Evolutionary conservation across 2,888 invertebrate species (phyloP).

Genomic region (Antheraea yamamai): DNA sequence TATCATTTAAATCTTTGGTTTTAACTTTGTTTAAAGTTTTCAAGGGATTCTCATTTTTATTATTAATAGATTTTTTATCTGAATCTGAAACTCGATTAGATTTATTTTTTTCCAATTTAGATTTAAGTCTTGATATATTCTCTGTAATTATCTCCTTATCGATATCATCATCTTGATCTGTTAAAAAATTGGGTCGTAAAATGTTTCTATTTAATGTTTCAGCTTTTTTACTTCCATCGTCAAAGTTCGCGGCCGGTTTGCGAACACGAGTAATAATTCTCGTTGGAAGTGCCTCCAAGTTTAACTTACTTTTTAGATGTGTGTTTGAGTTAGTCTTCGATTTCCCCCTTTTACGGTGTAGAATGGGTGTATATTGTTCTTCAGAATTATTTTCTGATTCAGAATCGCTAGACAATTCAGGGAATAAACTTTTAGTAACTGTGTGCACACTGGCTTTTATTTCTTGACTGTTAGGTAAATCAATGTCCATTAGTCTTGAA

Average conservation of each 20-base stretch:
- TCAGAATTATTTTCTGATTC: conserved; percentile 56
- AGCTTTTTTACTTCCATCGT: conserved; percentile 27
- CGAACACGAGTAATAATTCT: conserved; percentile 62
- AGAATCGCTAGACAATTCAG: conserved; percentile 62
- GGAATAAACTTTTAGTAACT: background rate
- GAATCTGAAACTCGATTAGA: background rate
- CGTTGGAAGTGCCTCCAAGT: conserved; percentile 53
- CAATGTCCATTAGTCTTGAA: conserved; percentile 53
- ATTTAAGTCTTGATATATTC: conserved; percentile 61
- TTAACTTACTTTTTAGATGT: conserved; percentile 58
- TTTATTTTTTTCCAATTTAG: conserved; percentile 24
- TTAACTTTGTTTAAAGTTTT: conserved; percentile 21
- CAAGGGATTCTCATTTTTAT: background rate
- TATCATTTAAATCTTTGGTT: conserved; percentile 25
- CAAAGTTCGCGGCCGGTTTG: conserved; percentile 60
- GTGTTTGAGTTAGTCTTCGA: conserved; percentile 45
- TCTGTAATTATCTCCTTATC: conserved; percentile 59
- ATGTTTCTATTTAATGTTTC: conserved; percentile 30
- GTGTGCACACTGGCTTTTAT: conserved; percentile 55
- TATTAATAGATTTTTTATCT: conserved; percentile 2
- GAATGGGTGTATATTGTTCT: conserved; percentile 51
- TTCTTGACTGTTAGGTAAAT: conserved; percentile 70
- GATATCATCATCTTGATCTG: conserved; percentile 56
- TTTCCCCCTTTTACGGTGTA: conserved; percentile 48
- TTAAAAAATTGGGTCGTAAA: conserved; percentile 50